Base-by-base conservation (phyloP, 1,140 invertebrate genomes). In the Plodia interpunctella region DNA sequence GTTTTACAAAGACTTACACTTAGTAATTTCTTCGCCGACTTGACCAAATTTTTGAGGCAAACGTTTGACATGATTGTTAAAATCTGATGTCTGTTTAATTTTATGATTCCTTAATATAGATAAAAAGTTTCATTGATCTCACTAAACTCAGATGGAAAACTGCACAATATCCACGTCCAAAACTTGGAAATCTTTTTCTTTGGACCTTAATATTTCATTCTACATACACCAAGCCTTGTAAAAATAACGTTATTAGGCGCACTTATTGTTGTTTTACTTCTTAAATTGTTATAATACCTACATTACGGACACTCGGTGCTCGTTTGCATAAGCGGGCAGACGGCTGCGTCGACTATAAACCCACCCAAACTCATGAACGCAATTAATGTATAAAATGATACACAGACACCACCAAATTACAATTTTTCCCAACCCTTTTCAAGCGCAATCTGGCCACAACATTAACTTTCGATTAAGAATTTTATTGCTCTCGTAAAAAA, bases 201-300 rank as follows among this genome's bases (percentile, higher is more conserved):
- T 35, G 10, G 13, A 35, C 9, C 32, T 13, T 35, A 44, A 15
- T 44, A 44, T 15, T 15, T 44, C 13, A 44, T 60, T 17, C 19
- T 62, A 21, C 49, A 59, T 53, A 61, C 44, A 44, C 35, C 35
- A 49, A 25, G 18, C 38, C 38, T 2, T 13, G 20, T 25, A 53
- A 53, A 28, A 25, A 53, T 53, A 25, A 55, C 49, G 68, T 69
- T 75, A 75, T 72, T 70, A 77, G 55, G 57, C 56, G 52, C 65
- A 77, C 65, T 79, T 82, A 83, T 78, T 82, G 78, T 82, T 85
- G 80, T 80, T 83, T 75, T 77, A 83, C 74, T 83, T 87, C 82
- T 87, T 85, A 85, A 85, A 87, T 84, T 85, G 82, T 85, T 83
- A 83, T 74, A 79, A 87, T 77, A 70, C 60, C 59, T 62, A 77